Base-by-base conservation (phyloP, 2,888 invertebrate genomes). In the Pinctada fucata region DNA sequence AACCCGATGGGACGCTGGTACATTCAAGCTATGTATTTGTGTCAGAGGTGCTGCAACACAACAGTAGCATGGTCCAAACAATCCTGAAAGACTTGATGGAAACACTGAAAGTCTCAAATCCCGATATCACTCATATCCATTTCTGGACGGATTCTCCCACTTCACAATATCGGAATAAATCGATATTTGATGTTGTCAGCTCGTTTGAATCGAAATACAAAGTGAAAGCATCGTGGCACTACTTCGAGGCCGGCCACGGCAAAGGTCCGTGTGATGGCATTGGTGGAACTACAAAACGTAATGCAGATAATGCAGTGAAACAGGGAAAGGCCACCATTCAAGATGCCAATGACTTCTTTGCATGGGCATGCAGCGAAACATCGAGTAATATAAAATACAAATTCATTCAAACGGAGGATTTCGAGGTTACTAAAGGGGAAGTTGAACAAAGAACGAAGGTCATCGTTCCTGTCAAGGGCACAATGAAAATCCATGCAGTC, bases 131-230 rank as follows among this genome's bases (percentile, higher is more conserved):
- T 13, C 45, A 13, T 49, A 66, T 79, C 3, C 81, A 83, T 49
- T 84, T 82, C 70, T 85, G 82, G 83, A 84, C 79, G 5, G 82
- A 83, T 69, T 68, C 76, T 51, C 81, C 84, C 5, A 72, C 80
- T 3, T 69, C 73, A 8, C 85, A 84, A 67, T 83, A 85, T 66
- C 64, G 81, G 52, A 85, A 85, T 66, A 78, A 77, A 58, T 64
- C 5, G 3, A 81, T 79, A 10, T 85, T 85, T 51, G 2, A 79
- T 51, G 51, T 58, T 3, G 48, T 82, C 4, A 75, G 80, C 6
- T 68, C 79, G 45, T 80, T 82, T 69, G 49, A 72, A 31, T 16
- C 63, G 3, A 48, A 79, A 5, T 74, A 77, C 76, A 66, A 71
- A 8, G 3, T 70, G n/a, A 8, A 47, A 0, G 79, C 80, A 0